These are phyloP conservation scores for Hassar affinis DNA, from an alignment of 2,113 vertebrate species.

Conservation along the genomic window DNA sequence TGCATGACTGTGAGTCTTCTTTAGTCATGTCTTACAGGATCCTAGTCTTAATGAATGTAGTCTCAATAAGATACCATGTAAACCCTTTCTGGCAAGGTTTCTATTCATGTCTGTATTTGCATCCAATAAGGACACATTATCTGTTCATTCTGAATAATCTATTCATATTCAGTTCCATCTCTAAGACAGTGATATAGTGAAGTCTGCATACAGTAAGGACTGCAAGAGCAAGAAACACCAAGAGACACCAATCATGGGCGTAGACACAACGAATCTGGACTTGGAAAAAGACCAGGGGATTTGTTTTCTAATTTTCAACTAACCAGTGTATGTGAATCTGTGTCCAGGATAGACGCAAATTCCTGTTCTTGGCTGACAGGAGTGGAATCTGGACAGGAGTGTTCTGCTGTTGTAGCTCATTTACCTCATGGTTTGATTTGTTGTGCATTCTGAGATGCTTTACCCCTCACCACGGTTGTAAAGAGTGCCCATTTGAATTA, in stretches of 20 bases:
- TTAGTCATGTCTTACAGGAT: background rate
- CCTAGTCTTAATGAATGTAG: background rate
- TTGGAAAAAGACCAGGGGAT: background rate
- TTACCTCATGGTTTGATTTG: no score
- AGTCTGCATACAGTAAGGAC: slow-evolving; percentile 1
- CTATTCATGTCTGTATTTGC: background rate
- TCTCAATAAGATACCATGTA: background rate
- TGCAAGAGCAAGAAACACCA: background rate
- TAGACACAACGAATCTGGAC: no score
- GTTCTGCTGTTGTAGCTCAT: no score
- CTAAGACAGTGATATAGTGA: background rate
- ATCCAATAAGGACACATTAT: slow-evolving; percentile 7
- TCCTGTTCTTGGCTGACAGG: no score
- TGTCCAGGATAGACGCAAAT: no score
- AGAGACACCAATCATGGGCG: no score
- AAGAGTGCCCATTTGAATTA: no score
- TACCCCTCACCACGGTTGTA: no score
- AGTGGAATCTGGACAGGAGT: no score
- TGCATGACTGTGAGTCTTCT: no score
- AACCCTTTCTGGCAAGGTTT: background rate
- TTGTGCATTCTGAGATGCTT: no score
- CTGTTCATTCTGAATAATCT: background rate
- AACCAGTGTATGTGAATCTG: no score
- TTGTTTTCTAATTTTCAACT: background rate
- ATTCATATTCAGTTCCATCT: background rate